Conservation (phyloP, 1,140 invertebrate genomes). For the Drosophila lacertosa region DNA sequence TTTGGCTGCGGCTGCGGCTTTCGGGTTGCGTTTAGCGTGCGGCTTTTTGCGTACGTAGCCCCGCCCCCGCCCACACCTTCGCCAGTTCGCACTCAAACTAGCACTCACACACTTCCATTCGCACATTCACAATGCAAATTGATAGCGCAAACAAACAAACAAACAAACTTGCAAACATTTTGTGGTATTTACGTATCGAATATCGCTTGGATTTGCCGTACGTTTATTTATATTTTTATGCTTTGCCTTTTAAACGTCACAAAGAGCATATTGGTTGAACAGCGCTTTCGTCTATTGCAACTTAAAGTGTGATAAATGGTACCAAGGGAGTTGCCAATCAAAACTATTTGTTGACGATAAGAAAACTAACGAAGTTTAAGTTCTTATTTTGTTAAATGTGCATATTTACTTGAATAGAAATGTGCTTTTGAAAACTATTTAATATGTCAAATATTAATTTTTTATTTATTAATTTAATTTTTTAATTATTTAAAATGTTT, state of each 20-base stretch:
- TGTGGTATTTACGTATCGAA: constrained; percentile 65
- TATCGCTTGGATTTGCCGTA: constrained; percentile 52
- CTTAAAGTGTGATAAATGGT: too few species aligned
- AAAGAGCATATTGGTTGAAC: not conserved
- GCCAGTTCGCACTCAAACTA: constrained; percentile 1
- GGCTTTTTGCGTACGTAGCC: constrained; percentile 6
- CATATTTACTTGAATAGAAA: too few species aligned
- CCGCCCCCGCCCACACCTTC: constrained; percentile 6
- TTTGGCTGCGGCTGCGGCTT: constrained; percentile 1
- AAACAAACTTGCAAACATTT: constrained; percentile 69
- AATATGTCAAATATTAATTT: too few species aligned
- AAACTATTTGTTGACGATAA: too few species aligned
- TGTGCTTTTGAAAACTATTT: too few species aligned
- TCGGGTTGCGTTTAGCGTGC: constrained; percentile 23
- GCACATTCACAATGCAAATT: constrained; percentile 58
- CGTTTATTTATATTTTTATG: constrained; percentile 40
- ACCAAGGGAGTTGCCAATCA: too few species aligned
- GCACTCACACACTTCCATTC: constrained; percentile 14
- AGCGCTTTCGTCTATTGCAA: too few species aligned
- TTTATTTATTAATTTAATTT: too few species aligned
- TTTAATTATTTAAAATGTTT: too few species aligned
- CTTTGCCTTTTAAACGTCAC: not conserved
- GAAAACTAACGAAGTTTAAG: too few species aligned
- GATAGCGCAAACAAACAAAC: constrained; percentile 63
- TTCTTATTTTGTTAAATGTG: too few species aligned